Percentiles rank a stretch among this genome's conserved stretches.
Evolutionary conservation across 2,797 vertebrate genomes (phyloP).

Genomic region (Poecile montanus): DNA sequence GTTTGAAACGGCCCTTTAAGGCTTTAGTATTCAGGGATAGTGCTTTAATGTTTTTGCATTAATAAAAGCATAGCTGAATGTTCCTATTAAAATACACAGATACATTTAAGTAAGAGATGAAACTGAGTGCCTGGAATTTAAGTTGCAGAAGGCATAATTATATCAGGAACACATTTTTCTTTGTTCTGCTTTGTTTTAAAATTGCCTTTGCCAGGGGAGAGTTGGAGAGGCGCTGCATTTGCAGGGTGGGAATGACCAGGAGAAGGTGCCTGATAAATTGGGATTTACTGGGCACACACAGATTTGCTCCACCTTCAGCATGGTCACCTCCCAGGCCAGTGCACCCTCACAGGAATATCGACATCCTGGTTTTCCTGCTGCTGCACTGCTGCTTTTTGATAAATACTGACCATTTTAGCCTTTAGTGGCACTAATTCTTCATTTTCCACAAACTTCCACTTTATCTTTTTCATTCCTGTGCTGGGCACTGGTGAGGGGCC

Average conservation of each 20-base stretch:
- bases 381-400: slow-evolving; percentile 12
- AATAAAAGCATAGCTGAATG: slow-evolving; percentile 82
- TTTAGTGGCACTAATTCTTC: not conserved
- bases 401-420: slow-evolving; percentile 14
- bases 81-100: slow-evolving; percentile 82
- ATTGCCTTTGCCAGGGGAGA: slow-evolving; percentile 31
- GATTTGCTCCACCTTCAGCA: not conserved
- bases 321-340: not conserved
- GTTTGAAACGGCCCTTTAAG: slow-evolving; percentile 82
- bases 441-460: slow-evolving; percentile 1
- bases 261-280: not conserved
- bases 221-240: not conserved
- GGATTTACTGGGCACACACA: not conserved
- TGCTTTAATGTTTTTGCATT: slow-evolving; percentile 84
- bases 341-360: not conserved
- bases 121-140: slow-evolving; percentile 75
- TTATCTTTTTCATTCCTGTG: not conserved
- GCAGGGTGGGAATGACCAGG: not conserved
- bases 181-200: slow-evolving; percentile 58
- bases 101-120: slow-evolving; percentile 84
- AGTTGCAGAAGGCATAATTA: slow-evolving; percentile 73
- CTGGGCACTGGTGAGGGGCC: not conserved
- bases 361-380: not conserved
- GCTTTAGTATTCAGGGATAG: slow-evolving; percentile 79
- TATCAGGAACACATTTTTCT: slow-evolving; percentile 67